Evolutionary conservation across 2,797 vertebrate species (phyloP).

Genomic region (Peromyscus eremicus): DNA sequence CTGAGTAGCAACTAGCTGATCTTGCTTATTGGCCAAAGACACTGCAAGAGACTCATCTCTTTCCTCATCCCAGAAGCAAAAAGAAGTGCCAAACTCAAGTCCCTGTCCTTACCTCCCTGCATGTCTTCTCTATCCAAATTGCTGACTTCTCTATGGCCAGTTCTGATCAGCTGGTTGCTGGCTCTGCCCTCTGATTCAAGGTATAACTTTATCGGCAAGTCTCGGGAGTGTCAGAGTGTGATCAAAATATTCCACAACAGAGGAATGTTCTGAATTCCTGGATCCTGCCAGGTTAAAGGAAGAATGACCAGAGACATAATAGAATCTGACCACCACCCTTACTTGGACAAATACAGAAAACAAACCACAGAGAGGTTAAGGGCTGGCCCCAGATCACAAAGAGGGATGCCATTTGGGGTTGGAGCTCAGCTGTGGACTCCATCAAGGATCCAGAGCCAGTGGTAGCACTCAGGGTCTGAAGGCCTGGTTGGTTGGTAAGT

Average conservation of each 20-base stretch:
- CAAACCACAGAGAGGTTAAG: not conserved
- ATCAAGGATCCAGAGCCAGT: not conserved
- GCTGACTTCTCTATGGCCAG: not conserved
- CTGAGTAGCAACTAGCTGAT: not conserved
- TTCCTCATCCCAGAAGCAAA: not conserved
- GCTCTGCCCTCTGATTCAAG: not conserved
- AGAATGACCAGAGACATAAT: not conserved
- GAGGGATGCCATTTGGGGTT: not conserved
- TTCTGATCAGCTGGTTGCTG: not conserved
- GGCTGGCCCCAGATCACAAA: not conserved
- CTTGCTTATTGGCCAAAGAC: not conserved
- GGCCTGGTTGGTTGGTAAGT: not conserved
- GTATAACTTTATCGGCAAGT: not conserved
- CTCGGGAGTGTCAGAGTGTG: not conserved
- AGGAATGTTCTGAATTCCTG: conserved; percentile 11
- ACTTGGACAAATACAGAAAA: not conserved
- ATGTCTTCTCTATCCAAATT: not conserved
- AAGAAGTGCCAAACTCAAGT: not conserved
- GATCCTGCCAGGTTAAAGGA: conserved; percentile 32
- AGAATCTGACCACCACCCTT: not conserved
- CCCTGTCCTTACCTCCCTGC: not conserved
- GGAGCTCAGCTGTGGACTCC: not conserved
- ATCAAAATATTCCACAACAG: not conserved
- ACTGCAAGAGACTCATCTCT: not conserved
- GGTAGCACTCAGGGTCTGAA: not conserved